A percentile compares a stretch with the other conserved stretches of the same genome.
Evolutionary conservation across 2,888 invertebrate genomes (phyloP).

Genomic region (Lasius platythorax): DNA sequence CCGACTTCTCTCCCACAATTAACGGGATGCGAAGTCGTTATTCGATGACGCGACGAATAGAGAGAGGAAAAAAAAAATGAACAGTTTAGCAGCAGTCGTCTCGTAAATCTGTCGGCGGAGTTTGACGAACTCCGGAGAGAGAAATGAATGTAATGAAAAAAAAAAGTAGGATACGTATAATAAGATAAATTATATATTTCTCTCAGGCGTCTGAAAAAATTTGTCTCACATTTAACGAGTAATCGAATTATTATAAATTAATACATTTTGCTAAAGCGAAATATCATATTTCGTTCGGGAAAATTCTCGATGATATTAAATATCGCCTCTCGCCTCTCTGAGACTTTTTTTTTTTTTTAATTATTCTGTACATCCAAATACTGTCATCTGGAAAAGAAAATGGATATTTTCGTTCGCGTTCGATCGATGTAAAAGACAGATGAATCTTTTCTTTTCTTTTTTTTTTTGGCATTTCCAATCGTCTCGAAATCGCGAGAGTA

Average conservation of each 20-base stretch:
- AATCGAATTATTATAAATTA: constrained; percentile 3
- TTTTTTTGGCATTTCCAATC: background rate
- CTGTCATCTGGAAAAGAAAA: background rate
- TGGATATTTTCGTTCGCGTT: background rate
- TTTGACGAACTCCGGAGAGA: constrained; percentile 5
- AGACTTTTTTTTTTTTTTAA: background rate
- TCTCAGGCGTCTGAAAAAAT: constrained; percentile 38
- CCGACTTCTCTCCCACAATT: background rate
- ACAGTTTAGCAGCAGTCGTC: background rate
- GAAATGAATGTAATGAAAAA: background rate
- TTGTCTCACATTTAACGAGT: constrained; percentile 37
- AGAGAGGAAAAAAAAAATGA: background rate
- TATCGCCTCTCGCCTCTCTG: constrained; percentile 24
- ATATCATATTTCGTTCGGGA: background rate
- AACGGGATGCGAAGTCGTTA: background rate
- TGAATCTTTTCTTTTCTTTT: background rate
- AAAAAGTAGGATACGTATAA: constrained; percentile 28
- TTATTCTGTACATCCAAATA: constrained; percentile 14
- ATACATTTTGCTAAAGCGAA: background rate
- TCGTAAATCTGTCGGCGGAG: background rate
- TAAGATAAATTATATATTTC: constrained; percentile 50
- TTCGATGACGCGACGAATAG: background rate
- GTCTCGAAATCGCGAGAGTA: background rate
- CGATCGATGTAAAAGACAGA: background rate
- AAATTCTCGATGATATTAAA: background rate